phyloP scores from a whole-genome alignment of 2,888 invertebrate genomes.

The Megaustenia siamemsis region DNA sequence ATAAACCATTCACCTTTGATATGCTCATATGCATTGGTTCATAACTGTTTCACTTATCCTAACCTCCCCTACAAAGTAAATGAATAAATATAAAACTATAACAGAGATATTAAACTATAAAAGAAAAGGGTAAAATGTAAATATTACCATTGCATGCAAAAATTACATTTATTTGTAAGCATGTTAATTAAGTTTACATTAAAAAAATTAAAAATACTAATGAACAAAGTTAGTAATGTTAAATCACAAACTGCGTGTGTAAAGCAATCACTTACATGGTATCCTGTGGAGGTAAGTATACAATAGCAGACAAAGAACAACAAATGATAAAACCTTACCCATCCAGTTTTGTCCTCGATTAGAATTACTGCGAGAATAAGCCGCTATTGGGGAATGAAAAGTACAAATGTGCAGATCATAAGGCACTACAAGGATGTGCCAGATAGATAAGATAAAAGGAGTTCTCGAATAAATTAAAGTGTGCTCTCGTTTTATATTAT shows the following conservation, averaged over 20 bases:
- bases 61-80: no score
- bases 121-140: no score
- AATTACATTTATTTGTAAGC: background rate
- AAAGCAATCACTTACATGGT: background rate
- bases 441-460: background rate
- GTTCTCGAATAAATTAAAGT: no score
- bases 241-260: background rate
- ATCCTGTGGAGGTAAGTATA: background rate
- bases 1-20: no score
- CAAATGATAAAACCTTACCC: constrained; percentile 46
- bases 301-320: background rate
- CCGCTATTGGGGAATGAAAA: constrained; percentile 35
- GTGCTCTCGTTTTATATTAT: no score
- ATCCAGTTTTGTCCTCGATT: constrained; percentile 53
- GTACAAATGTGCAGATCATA: constrained; percentile 13
- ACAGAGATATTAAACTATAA: no score
- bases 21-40: no score
- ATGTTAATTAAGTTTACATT: background rate
- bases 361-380: constrained; percentile 49
- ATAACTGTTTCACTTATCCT: no score
- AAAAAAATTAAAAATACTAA: background rate
- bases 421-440: background rate
- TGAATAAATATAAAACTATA: no score
- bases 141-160: no score
- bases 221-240: background rate